Evolutionary conservation across 1,140 invertebrate genomes (phyloP), one percentile per base, ranked within the genome.

Genomic region (Lutraria rhynchaena): DNA sequence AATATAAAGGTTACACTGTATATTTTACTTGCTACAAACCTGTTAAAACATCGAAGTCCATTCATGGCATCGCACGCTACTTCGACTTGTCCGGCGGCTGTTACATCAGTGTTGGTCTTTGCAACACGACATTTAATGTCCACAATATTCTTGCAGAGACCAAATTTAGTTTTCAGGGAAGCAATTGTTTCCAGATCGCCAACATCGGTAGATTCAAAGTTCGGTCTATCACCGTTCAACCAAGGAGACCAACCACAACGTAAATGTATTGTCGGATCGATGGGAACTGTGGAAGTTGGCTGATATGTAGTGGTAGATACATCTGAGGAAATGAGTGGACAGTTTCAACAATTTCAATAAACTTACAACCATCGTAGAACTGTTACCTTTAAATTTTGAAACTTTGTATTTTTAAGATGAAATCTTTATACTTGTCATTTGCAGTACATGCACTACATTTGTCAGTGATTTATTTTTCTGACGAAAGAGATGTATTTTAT

Each of bases 111-210:
- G 76, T 96, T 94, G 0, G 93, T 93, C 0, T 92, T 92, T 3
- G 95, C 94, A 0, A 95, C 95, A 35, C 96, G 93, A 85, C 96
- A 97, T 90, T 95, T 93, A 67, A 97, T 96, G 55, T 95, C 93
- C 1, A 91, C 92, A 93, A 97, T 96, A 82, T 94, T 92, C 9
- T 81, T 87, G 86, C 95, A 96, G n/a, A 92, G 88, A 7, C 86
- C 85, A 65, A 88, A 90, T 17, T 84, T 86, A 19, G 44, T 71
- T 29, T 89, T 86, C 35, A 92, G 75, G 9, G 78, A 51, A 1
- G 84, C 71, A 29, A 88, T 88, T 17, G 87, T 90, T 83, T 92
- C 92, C 27, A 90, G 67, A 63, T 92, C 92, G 35, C 90, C 89
- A 15, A 65, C 61, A 55, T 88, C 86, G 82, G 84, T 60, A 11